Evolutionary conservation across 2,888 invertebrate species (phyloP).

Genomic region (Tiliacea citrago): DNA sequence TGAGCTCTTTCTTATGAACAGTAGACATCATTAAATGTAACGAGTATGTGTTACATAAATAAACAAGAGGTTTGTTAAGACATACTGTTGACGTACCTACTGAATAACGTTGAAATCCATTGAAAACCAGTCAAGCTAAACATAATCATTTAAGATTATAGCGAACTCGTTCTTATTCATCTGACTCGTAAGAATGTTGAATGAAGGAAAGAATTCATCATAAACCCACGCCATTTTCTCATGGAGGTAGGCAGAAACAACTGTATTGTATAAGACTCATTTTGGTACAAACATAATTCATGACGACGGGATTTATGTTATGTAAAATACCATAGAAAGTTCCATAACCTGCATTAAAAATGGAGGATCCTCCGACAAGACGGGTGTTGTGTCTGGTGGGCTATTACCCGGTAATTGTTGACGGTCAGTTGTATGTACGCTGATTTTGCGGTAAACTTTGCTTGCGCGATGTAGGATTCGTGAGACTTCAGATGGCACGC

Average conservation of each 20-base stretch:
- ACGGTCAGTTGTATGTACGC: too few species aligned
- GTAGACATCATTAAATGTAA: not conserved
- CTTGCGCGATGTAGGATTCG: not conserved
- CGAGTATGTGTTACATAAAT: not conserved
- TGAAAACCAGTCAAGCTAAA: not conserved
- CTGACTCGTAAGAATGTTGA: not conserved
- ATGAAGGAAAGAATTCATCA: not conserved
- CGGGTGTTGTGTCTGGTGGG: not conserved
- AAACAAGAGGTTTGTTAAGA: not conserved
- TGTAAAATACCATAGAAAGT: not conserved
- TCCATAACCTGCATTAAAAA: not conserved
- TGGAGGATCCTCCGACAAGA: not conserved
- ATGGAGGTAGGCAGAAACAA: not conserved
- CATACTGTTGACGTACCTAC: not conserved
- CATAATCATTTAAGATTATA: not conserved
- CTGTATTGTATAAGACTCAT: too few species aligned
- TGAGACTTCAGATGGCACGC: not conserved
- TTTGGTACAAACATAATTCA: too few species aligned
- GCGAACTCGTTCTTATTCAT: not conserved
- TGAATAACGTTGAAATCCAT: not conserved
- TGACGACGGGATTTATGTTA: not conserved
- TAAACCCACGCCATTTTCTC: not conserved
- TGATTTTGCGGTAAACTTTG: not conserved
- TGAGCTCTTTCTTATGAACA: slow-evolving; percentile 18
- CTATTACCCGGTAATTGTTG: too few species aligned